phyloP scores from a whole-genome alignment of 1,140 invertebrate genomes.

The Coptotermes formosanus region DNA sequence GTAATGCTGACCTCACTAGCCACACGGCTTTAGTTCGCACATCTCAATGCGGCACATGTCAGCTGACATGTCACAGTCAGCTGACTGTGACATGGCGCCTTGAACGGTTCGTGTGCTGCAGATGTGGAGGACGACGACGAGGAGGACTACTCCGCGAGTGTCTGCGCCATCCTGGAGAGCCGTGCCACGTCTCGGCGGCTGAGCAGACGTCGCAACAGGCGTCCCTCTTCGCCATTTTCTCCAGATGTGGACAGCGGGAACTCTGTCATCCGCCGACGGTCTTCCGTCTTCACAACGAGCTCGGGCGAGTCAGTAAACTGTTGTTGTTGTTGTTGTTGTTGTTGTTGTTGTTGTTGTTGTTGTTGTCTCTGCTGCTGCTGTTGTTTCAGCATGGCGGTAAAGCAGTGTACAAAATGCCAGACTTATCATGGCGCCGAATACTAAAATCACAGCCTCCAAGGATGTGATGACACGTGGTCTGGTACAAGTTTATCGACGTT shows the following conservation, averaged over 20 bases:
- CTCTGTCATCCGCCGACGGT: conserved; percentile 56
- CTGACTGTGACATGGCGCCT: neutral
- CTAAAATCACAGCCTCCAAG: too few relatives aligned
- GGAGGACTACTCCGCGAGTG: conserved; percentile 76
- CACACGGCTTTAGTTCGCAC: too few relatives aligned
- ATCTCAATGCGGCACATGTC: too few relatives aligned
- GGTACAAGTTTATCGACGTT: too few relatives aligned
- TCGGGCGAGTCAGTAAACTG: conserved; percentile 77
- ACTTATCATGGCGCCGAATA: too few relatives aligned
- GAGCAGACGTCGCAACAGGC: conserved; percentile 54
- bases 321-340: too few relatives aligned
- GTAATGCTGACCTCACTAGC: neutral
- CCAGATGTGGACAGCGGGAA: conserved; percentile 47
- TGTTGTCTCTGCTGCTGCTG: too few relatives aligned
- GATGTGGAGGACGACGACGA: conserved; percentile 61
- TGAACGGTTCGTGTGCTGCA: conserved; percentile 32
- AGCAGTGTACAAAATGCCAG: too few relatives aligned
- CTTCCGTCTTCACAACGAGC: conserved; percentile 79
- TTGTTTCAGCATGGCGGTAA: too few relatives aligned
- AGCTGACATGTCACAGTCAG: too few relatives aligned
- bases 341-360: too few relatives aligned
- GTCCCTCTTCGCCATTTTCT: conserved; percentile 71
- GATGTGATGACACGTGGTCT: too few relatives aligned
- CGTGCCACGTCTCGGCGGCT: conserved; percentile 62
- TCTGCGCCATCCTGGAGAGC: conserved; percentile 75